These are phyloP conservation scores for Mormyrus iriodes DNA, from an alignment of 2,113 vertebrate genomes.

Conservation along the genomic window DNA sequence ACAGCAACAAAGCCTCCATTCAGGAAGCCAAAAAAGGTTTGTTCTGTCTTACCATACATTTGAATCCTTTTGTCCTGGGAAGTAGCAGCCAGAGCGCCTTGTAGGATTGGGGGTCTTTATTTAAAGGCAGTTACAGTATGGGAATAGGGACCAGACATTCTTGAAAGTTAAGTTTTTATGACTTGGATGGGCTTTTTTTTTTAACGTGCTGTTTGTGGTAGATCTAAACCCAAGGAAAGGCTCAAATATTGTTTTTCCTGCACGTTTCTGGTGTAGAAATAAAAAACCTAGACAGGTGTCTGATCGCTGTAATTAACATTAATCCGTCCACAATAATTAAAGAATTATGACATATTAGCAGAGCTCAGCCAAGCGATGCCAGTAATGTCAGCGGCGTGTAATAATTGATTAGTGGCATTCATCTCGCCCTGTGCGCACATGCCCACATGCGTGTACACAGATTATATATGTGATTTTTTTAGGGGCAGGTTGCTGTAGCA, in stretches of 20 bases:
- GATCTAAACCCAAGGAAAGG: background rate
- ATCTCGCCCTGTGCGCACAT: background rate
- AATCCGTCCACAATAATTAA: conserved; percentile 9
- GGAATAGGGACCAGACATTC: background rate
- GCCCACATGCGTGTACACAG: background rate
- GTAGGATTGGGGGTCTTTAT: background rate
- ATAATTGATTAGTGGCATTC: background rate
- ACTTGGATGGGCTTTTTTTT: background rate
- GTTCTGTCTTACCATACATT: conserved; percentile 29
- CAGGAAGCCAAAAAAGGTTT: conserved; percentile 81
- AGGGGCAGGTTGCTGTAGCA: background rate
- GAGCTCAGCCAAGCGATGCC: background rate
- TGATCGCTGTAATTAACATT: background rate
- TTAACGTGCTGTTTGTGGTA: background rate
- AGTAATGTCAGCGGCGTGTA: background rate
- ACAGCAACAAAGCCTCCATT: conserved; percentile 55
- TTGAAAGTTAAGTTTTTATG: background rate
- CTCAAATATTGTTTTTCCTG: background rate
- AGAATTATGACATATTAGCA: background rate
- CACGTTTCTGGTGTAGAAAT: background rate
- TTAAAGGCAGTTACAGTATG: background rate
- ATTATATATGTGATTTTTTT: background rate
- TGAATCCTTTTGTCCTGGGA: background rate
- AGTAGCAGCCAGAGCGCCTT: background rate
- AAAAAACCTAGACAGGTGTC: background rate